phyloP scores from a whole-genome alignment of 2,113 vertebrate species.

The Xiphophorus couchianus region DNA sequence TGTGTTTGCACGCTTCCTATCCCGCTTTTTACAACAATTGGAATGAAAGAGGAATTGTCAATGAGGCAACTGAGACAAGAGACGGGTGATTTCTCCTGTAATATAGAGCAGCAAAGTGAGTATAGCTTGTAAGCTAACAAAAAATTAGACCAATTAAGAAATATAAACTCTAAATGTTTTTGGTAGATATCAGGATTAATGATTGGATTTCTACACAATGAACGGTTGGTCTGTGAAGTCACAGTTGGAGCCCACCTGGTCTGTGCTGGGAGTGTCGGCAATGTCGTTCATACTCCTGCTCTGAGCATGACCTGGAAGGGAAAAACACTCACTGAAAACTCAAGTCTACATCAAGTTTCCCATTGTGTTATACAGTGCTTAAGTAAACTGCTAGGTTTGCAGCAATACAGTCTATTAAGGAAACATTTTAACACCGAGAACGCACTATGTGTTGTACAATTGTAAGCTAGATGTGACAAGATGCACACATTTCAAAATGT shows the following conservation, averaged over 20 bases:
- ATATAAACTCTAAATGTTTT: neutral
- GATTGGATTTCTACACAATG: neutral
- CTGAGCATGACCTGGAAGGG: slow-evolving; percentile 86
- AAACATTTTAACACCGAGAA: too few species aligned
- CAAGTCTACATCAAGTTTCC: neutral
- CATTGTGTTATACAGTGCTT: too few species aligned
- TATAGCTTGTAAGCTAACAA: neutral
- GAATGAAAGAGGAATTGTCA: slow-evolving; percentile 32
- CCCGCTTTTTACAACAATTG: slow-evolving; percentile 23
- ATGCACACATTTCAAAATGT: too few species aligned
- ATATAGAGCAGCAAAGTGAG: slow-evolving; percentile 38
- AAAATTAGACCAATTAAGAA: neutral
- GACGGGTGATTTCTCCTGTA: slow-evolving; percentile 29
- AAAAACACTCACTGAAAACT: slow-evolving; percentile 22
- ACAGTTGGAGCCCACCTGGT: slow-evolving; percentile 83
- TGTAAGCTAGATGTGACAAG: too few species aligned
- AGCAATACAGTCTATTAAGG: too few species aligned
- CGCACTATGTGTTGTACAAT: too few species aligned
- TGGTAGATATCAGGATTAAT: too few species aligned
- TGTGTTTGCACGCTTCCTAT: slow-evolving; percentile 41
- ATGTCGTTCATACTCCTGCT: slow-evolving; percentile 98
- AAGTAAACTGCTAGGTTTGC: too few species aligned
- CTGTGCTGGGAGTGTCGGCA: slow-evolving; percentile 87
- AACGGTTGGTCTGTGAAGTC: neutral
- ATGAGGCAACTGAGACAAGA: slow-evolving; percentile 17